Evolutionary conservation across 2,888 invertebrate species (phyloP).

Genomic region (Mesorhabditis spiculigera): DNA sequence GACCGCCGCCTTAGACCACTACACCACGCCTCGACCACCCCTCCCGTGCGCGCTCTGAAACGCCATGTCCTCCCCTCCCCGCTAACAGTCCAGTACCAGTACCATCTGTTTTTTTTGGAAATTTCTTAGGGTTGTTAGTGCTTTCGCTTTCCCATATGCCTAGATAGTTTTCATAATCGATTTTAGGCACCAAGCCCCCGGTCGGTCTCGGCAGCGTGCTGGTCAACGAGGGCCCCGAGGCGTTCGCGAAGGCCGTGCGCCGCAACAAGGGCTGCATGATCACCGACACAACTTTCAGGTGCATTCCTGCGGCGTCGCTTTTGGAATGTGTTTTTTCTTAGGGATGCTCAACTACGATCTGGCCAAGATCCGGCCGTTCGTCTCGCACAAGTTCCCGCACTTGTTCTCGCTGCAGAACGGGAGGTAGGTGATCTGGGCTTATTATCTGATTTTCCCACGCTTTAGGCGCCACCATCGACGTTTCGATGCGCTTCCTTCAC

Average conservation of each 20-base stretch:
- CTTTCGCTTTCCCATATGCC: neutral
- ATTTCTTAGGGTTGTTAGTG: neutral
- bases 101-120: neutral
- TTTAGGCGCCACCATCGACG: conserved; percentile 91
- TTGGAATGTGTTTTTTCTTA: conserved; percentile 12
- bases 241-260: conserved; percentile 89
- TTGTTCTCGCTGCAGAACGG: conserved; percentile 92
- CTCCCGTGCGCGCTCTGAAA: too few species aligned
- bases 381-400: conserved; percentile 81
- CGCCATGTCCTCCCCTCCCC: too few species aligned
- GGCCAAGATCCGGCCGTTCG: conserved; percentile 80
- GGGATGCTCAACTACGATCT: conserved; percentile 92
- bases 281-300: conserved; percentile 83
- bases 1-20: too few species aligned
- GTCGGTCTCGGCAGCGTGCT: conserved; percentile 81
- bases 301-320: neutral
- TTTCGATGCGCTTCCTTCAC: conserved; percentile 88
- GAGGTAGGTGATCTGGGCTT: conserved; percentile 65
- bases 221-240: conserved; percentile 82
- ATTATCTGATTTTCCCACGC: neutral
- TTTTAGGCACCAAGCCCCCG: conserved; percentile 66
- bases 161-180: neutral
- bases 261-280: conserved; percentile 79
- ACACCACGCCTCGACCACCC: neutral
- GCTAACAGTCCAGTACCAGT: too few species aligned